A percentile compares a stretch with the other conserved stretches of the same genome.
These are phyloP conservation scores for Oncopeltus fasciatus DNA, from an alignment of 1,140 invertebrate species.

Conservation along the genomic window DNA sequence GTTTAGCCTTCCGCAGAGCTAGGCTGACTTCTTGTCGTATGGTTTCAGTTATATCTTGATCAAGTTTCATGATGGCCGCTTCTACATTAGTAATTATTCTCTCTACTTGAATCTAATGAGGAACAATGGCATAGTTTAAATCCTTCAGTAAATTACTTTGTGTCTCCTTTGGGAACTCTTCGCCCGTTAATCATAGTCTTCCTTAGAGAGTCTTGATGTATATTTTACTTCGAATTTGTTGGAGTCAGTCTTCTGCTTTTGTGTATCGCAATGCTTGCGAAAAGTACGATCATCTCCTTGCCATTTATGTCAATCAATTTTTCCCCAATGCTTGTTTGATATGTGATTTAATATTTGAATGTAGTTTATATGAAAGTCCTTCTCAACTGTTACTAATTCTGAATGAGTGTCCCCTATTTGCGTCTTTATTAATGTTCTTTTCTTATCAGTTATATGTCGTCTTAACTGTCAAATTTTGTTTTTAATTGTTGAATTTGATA, in stretches of 20 bases:
- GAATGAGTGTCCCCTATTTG: not conserved
- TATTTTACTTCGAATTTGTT: not conserved
- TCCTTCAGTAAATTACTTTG: not conserved
- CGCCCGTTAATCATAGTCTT: not conserved
- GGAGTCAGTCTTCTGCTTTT: not conserved
- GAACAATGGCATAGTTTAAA: not conserved
- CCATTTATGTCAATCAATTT: not conserved
- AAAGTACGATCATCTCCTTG: not conserved
- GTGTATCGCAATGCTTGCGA: not conserved
- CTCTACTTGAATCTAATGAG: not conserved
- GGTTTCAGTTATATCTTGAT: not conserved
- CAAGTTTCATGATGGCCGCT: not conserved
- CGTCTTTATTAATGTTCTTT: too few species aligned
- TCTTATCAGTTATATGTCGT: too few species aligned
- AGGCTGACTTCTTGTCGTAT: not conserved
- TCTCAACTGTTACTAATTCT: not conserved
- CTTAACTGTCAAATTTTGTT: too few species aligned
- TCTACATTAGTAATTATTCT: not conserved
- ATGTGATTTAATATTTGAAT: not conserved
- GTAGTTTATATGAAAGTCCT: not conserved
- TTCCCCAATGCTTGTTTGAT: not conserved
- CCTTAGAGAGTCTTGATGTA: not conserved
- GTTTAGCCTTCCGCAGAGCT: not conserved
- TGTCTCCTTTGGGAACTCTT: not conserved
- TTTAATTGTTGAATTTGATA: too few species aligned